Percentiles rank a stretch among this genome's conserved stretches.
phyloP scores from a whole-genome alignment of 2,113 vertebrate species.

The Cariama cristata region DNA sequence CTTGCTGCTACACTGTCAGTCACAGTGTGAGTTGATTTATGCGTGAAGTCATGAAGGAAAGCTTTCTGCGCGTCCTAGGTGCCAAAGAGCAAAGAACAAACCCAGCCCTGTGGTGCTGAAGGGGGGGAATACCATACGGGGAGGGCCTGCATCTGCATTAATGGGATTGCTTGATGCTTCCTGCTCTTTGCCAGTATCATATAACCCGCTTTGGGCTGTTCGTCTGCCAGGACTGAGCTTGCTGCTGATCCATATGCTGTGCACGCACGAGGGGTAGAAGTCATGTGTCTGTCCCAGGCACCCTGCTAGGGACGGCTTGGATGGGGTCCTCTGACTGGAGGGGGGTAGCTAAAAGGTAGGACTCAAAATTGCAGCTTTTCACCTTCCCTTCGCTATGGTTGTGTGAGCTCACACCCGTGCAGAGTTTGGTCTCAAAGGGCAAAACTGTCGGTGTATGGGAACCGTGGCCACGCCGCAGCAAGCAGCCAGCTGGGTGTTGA shows the following conservation, averaged over 20 bases:
- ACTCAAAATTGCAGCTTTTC: neutral
- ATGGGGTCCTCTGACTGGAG: neutral
- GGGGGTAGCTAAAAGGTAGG: neutral
- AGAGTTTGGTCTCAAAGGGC: neutral
- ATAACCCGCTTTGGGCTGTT: neutral
- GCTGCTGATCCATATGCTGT: neutral
- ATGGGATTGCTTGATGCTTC: neutral
- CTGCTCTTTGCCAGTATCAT: neutral
- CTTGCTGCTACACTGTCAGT: neutral
- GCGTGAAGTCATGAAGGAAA: neutral
- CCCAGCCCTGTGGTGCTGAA: accelerated
- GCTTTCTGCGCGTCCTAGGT: neutral
- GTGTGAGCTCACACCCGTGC: accelerated
- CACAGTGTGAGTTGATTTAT: neutral
- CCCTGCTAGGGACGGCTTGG: neutral
- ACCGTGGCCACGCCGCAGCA: neutral
- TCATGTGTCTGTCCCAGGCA: neutral
- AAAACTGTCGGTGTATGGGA: neutral
- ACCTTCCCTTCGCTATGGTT: accelerated
- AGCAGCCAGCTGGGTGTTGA: neutral
- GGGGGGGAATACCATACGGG: neutral
- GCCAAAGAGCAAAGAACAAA: neutral
- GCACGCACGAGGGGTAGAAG: accelerated
- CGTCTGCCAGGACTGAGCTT: neutral
- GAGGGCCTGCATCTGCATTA: neutral